Percentiles rank a stretch among this genome's conserved stretches.
These are phyloP conservation scores for Tridacna crocea DNA, from an alignment of 2,888 invertebrate genomes.

Conservation along the genomic window DNA sequence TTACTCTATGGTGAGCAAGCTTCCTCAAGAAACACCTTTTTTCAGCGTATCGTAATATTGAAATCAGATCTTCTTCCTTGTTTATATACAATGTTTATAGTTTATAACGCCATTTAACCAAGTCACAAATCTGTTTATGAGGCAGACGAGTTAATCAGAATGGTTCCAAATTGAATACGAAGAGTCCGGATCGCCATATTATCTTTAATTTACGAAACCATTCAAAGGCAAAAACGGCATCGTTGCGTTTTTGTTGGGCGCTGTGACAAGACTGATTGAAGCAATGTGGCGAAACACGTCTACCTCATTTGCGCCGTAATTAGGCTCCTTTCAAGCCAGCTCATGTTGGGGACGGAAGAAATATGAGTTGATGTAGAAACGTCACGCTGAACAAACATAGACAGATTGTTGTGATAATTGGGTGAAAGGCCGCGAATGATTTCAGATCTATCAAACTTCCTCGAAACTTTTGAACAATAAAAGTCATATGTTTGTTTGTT, in stretches of 20 bases:
- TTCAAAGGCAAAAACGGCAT: slow-evolving; percentile 37
- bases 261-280: slow-evolving; percentile 51
- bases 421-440: slow-evolving; percentile 25
- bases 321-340: slow-evolving; percentile 44
- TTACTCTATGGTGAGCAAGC: too few species aligned
- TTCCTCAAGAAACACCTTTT: too few species aligned
- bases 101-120: too few species aligned
- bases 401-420: slow-evolving; percentile 50
- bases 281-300: slow-evolving; percentile 54
- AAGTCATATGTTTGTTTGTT: too few species aligned
- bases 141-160: slow-evolving; percentile 2
- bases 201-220: slow-evolving; percentile 51
- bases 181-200: slow-evolving; percentile 40
- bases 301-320: slow-evolving; percentile 50
- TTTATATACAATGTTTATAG: too few species aligned
- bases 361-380: slow-evolving; percentile 44
- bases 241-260: slow-evolving; percentile 19
- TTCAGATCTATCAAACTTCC: slow-evolving; percentile 9
- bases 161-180: slow-evolving; percentile 23
- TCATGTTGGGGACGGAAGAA: slow-evolving; percentile 39
- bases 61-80: too few species aligned
- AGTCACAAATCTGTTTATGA: slow-evolving; percentile 32
- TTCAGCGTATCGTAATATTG: too few species aligned
- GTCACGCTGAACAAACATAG: slow-evolving; percentile 48
- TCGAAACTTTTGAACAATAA: background rate